A percentile compares a stretch with the other conserved stretches of the same genome.
Conservation (phyloP, 2,888 invertebrate species). For the Biston stratarius region DNA sequence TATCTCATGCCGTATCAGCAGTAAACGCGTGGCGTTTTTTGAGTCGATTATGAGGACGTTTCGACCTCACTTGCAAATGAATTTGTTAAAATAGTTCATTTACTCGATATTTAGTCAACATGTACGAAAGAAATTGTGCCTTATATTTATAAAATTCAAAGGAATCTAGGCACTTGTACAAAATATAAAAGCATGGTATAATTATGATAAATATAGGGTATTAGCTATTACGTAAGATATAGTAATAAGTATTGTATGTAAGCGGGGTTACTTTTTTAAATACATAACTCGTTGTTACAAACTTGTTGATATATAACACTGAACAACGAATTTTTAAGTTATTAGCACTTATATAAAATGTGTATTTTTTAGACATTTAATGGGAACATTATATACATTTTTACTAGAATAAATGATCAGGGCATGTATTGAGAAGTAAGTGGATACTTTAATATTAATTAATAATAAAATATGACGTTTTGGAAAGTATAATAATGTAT, state of each 20-base stretch:
- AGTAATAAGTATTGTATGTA: conserved; percentile 7
- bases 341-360: conserved; percentile 10
- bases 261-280: conserved; percentile 14
- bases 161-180: conserved; percentile 38
- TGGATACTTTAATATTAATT: conserved; percentile 11
- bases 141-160: conserved; percentile 35
- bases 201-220: conserved; percentile 18
- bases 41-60: neutral
- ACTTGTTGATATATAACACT: conserved; percentile 40
- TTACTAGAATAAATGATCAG: conserved; percentile 14
- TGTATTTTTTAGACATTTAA: conserved; percentile 17
- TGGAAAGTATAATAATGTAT: conserved; percentile 7
- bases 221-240: conserved; percentile 7
- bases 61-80: neutral
- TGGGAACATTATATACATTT: conserved; percentile 20
- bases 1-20: neutral
- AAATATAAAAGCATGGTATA: conserved; percentile 33
- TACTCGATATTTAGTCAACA: conserved; percentile 29
- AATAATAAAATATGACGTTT: conserved; percentile 4
- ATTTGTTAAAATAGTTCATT: neutral
- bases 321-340: conserved; percentile 31
- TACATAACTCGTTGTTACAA: conserved; percentile 27
- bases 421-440: conserved; percentile 17
- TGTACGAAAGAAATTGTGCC: conserved; percentile 37
- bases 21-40: neutral